phyloP scores from a whole-genome alignment of 1,140 invertebrate species.

The Coenobita brevimanus region DNA sequence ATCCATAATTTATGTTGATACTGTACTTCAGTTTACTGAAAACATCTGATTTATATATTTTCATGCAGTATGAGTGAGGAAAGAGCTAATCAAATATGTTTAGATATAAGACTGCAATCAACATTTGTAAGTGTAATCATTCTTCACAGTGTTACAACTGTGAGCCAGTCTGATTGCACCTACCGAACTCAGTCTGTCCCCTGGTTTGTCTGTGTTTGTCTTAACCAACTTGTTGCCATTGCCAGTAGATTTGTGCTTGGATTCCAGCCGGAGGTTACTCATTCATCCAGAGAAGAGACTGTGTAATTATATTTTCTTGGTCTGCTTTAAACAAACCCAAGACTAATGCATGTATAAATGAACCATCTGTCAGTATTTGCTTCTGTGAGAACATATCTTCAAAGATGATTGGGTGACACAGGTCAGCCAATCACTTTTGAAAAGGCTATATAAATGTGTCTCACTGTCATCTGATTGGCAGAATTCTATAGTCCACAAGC shows the following conservation, averaged over 20 bases:
- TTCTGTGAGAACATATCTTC: slow-evolving; percentile 60
- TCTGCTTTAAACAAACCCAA: slow-evolving; percentile 51
- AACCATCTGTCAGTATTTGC: slow-evolving; percentile 58
- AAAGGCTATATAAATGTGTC: slow-evolving; percentile 63
- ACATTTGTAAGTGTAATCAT: no score
- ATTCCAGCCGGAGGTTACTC: slow-evolving; percentile 38
- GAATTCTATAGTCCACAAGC: slow-evolving; percentile 57
- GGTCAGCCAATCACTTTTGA: slow-evolving; percentile 59
- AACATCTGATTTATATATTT: not conserved
- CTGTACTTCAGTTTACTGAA: slow-evolving; percentile 6
- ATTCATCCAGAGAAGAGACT: slow-evolving; percentile 44
- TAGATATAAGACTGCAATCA: slow-evolving; percentile 3
- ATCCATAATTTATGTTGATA: not conserved
- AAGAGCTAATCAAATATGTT: slow-evolving; percentile 39
- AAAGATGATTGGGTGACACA: slow-evolving; percentile 52
- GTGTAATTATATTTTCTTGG: slow-evolving; percentile 58
- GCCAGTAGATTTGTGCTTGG: slow-evolving; percentile 37
- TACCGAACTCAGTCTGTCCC: slow-evolving; percentile 25
- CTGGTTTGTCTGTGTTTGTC: slow-evolving; percentile 19
- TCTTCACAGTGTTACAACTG: not conserved
- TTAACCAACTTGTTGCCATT: slow-evolving; percentile 56
- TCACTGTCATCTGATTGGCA: slow-evolving; percentile 63
- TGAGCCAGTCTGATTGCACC: slow-evolving; percentile 34
- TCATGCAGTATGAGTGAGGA: slow-evolving; percentile 28
- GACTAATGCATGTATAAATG: slow-evolving; percentile 62